Evolutionary conservation across 2,797 vertebrate genomes (phyloP).

Genomic region (Sphenodon punctatus): DNA sequence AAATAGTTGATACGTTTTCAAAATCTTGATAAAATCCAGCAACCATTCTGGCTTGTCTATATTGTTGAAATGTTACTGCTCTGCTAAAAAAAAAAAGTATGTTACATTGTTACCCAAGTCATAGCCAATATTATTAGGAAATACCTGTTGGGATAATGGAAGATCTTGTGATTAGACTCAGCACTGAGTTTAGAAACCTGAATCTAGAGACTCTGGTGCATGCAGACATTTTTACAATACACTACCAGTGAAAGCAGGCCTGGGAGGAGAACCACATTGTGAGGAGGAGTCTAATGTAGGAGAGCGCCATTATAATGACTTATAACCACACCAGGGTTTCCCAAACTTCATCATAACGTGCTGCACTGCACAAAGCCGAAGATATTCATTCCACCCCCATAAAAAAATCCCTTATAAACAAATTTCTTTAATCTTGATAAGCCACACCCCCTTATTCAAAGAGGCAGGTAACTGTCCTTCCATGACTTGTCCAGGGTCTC

Average conservation of each 20-base stretch:
- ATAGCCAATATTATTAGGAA: background rate
- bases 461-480: too few relatives aligned
- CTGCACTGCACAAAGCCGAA: too few relatives aligned
- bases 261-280: too few relatives aligned
- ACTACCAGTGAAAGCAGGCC: background rate
- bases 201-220: background rate
- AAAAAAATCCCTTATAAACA: too few relatives aligned
- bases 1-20: slow-evolving; percentile 68
- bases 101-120: background rate
- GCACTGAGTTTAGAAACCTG: background rate
- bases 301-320: too few relatives aligned
- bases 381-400: too few relatives aligned
- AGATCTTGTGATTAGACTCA: background rate
- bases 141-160: background rate
- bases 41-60: slow-evolving; percentile 71
- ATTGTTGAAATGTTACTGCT: slow-evolving; percentile 63
- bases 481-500: too few relatives aligned
- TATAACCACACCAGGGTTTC: too few relatives aligned
- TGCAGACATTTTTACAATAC: background rate
- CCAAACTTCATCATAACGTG: too few relatives aligned
- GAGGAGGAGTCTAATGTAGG: too few relatives aligned
- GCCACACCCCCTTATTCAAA: too few relatives aligned
- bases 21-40: slow-evolving; percentile 71
- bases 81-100: slow-evolving; percentile 66
- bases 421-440: too few relatives aligned